Base-by-base conservation (phyloP, 2,888 invertebrate genomes). In the Cheilosia pagana region DNA sequence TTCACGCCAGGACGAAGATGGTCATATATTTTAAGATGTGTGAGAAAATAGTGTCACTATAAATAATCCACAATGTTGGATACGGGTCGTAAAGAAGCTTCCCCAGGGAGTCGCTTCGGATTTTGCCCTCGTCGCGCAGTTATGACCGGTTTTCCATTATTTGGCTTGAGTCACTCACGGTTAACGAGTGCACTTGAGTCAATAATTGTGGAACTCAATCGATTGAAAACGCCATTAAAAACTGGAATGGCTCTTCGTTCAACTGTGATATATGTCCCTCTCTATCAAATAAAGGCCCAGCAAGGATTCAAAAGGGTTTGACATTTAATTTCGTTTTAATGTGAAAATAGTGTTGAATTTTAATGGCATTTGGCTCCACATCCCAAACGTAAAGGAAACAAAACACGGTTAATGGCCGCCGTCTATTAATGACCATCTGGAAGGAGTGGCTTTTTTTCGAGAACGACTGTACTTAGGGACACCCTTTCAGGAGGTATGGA, bases 311-410 rank as follows among this genome's bases (percentile, higher is more conserved):
- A 53, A 79, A 83, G 50, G 79, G 78, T 83, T 79, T 83, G 72
- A 65, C 79, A 79, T 79, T 83, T 75, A 83, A 83, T 79, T 83
- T 65, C 59, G 63, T 79, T 83, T 83, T 79, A 79, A 83, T 83
- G 68, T 68, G 83, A 55, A 78, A 74, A 83, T 79, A 83, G 79
- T 79, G 83, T 74, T 43, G 74, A 79, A 65, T 83, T 79, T 63
- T 43, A 83, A 74, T 39, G 62, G 63, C 39, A 23, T 12, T 8
- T 23, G 39, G 31, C 39, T 43, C 35, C 28, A 12, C 25, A 50
- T 16, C 43, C 31, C 52, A 67, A 55, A 16, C 41, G 41, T n/a
- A 55, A 62, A 48, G 10, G 41, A 45, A 52, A 28, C 41, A n/a
- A 60, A 60, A 16, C 52, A 43, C 53, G 25, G 71, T 65, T 79